Base-by-base conservation (phyloP, 2,113 vertebrate genomes). In the Macquaria australasica region DNA sequence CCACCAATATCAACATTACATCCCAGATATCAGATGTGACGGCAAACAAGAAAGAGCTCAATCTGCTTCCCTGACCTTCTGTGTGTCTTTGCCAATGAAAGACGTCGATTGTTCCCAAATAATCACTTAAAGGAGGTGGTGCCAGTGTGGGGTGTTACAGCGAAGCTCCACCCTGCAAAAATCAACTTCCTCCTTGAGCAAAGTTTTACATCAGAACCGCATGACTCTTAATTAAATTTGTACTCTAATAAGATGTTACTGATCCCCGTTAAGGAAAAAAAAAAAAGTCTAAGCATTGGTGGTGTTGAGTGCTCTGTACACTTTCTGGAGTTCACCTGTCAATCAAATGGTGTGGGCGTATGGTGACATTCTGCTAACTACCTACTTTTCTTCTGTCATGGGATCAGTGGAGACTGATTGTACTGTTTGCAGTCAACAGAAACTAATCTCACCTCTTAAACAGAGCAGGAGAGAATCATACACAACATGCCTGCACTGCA, bases 11-110 rank as follows among this genome's bases (percentile, higher is more conserved):
- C 74, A 77, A 58, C 60, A 66, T 74, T 59, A 79, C 53, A 56
- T 14, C 15, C 71, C 60, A 41, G 62, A 77, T 74, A 80, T 83
- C 76, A 77, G 62, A 77, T 67, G n/a, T 16, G 10, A 53, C 9
- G 0, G 72, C 79, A 80, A 81, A 85, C 83, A 83, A 71, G 48
- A 60, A 74, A 74, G 58, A 50, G 41, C 34, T 45, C 21, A 80
- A 43, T 31, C 69, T n/a, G 16, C 56, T 43, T 25, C 64, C 20
- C 60, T 62, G 25, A 68, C 39, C 34, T 68, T 45, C 69, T 12
- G 39, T 68, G 60, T 51, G 59, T 56, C 70, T 76, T 53, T 75
- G 81, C 37, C 43, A 16, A 15, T 75, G 73, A 56, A 88, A 86
- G 73, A 25, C 34, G 55, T 70, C 23, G 60, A 75, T 81, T 76